Percentiles rank a stretch among this genome's conserved stretches.
phyloP scores from a whole-genome alignment of 2,113 vertebrate genomes.

The Ophthalmolycus amberensis region DNA sequence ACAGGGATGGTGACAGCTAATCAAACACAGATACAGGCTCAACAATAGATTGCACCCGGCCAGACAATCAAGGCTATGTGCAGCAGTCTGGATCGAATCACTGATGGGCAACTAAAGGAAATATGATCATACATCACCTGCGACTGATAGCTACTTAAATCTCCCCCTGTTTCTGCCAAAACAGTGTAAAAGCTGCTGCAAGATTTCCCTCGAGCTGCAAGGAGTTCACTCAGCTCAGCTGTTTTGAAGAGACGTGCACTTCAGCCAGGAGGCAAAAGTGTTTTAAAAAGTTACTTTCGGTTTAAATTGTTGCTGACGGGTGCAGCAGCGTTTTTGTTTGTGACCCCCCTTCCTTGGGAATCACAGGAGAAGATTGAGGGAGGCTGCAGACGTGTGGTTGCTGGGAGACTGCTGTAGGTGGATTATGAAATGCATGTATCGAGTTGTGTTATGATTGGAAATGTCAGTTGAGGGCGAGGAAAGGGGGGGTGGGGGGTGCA shows the following conservation, averaged over 20 bases:
- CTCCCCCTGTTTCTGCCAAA: conserved; percentile 12
- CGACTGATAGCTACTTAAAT: conserved; percentile 9
- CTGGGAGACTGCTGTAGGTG: conserved; percentile 73
- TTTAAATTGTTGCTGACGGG: conserved; percentile 27
- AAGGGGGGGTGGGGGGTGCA: not conserved
- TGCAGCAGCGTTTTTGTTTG: conserved; percentile 27
- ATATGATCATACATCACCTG: conserved; percentile 62
- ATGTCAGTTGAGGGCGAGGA: conserved; percentile 68
- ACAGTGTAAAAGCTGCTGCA: conserved; percentile 17
- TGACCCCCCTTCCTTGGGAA: conserved; percentile 29
- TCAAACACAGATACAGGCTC: conserved; percentile 64
- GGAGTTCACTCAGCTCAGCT: conserved; percentile 9
- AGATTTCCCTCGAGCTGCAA: conserved; percentile 32
- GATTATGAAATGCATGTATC: conserved; percentile 66
- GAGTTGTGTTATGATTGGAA: conserved; percentile 69
- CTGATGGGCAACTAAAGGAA: conserved; percentile 51
- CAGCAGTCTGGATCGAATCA: conserved; percentile 56
- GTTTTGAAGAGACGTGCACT: not conserved
- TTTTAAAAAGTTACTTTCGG: conserved; percentile 25
- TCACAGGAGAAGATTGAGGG: conserved; percentile 33
- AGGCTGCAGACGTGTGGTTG: conserved; percentile 56
- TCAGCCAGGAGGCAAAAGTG: conserved; percentile 2
- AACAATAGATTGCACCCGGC: conserved; percentile 38
- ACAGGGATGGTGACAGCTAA: conserved; percentile 70
- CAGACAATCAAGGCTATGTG: conserved; percentile 48